A percentile compares a stretch with the other conserved stretches of the same genome.
These are phyloP conservation scores for Fulica atra DNA, from an alignment of 2,113 vertebrate species.

Conservation along the genomic window DNA sequence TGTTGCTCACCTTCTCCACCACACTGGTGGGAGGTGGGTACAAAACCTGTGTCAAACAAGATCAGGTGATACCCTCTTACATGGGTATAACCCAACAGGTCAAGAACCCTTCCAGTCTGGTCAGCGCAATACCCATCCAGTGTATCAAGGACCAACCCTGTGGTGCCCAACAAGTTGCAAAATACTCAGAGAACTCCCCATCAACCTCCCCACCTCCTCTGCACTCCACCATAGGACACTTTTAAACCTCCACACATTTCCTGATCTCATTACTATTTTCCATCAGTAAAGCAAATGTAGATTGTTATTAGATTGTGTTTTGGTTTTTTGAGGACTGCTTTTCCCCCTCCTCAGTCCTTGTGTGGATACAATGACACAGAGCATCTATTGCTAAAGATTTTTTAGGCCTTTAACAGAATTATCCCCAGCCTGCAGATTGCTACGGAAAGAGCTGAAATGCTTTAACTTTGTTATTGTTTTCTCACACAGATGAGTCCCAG, in stretches of 20 bases:
- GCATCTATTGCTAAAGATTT: neutral
- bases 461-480: slow-evolving; percentile 20
- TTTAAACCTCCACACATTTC: neutral
- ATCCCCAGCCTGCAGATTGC: neutral
- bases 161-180: neutral
- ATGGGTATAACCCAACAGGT: neutral
- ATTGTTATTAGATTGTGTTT: neutral
- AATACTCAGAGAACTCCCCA: neutral
- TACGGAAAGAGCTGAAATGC: neutral
- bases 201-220: neutral
- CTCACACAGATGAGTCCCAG: neutral
- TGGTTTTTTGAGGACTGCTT: neutral
- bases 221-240: neutral
- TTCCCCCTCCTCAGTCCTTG: neutral
- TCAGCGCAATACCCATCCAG: neutral
- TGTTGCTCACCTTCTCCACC: neutral
- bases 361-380: neutral
- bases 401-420: neutral
- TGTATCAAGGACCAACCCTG: neutral
- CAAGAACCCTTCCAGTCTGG: neutral
- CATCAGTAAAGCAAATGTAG: neutral
- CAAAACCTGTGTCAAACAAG: accelerated
- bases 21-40: accelerated
- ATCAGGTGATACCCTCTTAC: neutral
- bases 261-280: neutral